Conservation (phyloP, 1,140 invertebrate genomes). For the Ceratitis capitata region DNA sequence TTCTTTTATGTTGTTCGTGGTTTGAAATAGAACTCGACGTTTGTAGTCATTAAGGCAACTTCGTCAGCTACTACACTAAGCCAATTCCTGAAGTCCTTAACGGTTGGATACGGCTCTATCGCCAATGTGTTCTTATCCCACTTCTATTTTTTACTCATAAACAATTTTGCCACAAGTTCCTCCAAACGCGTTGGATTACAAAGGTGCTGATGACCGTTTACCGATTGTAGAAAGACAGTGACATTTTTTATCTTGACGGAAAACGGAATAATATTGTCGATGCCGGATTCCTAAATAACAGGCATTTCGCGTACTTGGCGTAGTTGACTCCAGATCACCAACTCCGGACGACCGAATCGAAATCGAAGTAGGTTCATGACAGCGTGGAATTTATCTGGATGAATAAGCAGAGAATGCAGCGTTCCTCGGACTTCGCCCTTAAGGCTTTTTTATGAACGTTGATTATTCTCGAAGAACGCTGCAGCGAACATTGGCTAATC, state of each 20-base stretch:
- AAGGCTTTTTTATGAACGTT: not conserved
- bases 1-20: no score
- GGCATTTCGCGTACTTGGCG: no score
- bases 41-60: no score
- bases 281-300: not conserved
- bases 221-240: not conserved
- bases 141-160: not conserved
- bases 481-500: not conserved
- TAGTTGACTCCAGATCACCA: no score
- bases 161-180: not conserved
- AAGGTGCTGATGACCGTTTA: not conserved
- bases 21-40: not conserved
- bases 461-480: not conserved
- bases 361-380: no score
- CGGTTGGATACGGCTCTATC: no score
- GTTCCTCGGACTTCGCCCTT: not conserved
- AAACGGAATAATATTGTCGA: not conserved
- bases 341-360: no score
- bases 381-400: no score
- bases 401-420: not conserved
- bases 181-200: no score
- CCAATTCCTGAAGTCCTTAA: no score
- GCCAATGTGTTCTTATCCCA: no score
- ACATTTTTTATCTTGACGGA: not conserved
- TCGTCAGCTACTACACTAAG: no score